phyloP scores from a whole-genome alignment of 2,113 vertebrate species.

The Chlamydotis undulata region DNA sequence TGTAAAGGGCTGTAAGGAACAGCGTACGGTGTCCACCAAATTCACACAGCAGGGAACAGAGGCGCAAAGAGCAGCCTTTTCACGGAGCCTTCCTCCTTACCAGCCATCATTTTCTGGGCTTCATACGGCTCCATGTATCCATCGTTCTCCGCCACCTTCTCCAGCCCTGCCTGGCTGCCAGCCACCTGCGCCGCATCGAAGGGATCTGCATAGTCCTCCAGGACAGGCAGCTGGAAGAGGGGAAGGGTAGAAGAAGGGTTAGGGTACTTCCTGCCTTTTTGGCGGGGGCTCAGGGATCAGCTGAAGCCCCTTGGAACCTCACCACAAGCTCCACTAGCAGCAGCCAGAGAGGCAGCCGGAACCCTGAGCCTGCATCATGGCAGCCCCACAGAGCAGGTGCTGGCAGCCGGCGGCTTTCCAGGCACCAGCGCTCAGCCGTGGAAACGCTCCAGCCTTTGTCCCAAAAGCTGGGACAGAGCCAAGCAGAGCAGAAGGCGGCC shows the following conservation, averaged over 20 bases:
- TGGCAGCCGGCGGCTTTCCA: not conserved
- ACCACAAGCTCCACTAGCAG: not conserved
- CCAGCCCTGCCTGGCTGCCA: constrained; percentile 73
- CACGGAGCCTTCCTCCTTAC: constrained; percentile 63
- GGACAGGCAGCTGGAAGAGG: constrained; percentile 84
- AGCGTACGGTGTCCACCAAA: not conserved
- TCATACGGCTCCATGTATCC: constrained; percentile 99
- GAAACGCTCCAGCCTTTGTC: constrained; percentile 51
- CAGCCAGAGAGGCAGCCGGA: fast-evolving
- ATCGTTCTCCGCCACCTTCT: constrained; percentile 90
- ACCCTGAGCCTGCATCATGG: fast-evolving
- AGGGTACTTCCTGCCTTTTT: not conserved
- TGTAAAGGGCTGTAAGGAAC: not conserved
- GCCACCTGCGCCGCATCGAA: constrained; percentile 90
- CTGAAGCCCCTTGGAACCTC: not conserved
- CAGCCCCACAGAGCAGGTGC: not conserved
- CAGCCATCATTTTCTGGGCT: constrained; percentile 98
- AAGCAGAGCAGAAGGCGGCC: constrained; percentile 25
- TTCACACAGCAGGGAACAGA: not conserved
- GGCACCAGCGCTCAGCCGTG: fast-evolving
- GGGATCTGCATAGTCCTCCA: constrained; percentile 96
- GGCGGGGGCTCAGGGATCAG: not conserved
- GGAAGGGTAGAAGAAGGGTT: not conserved
- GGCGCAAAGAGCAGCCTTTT: not conserved
- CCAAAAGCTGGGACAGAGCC: constrained; percentile 13